Percentiles rank a stretch among this genome's conserved stretches.
Conservation (phyloP, 1,140 invertebrate species). For the Amyelois transitella region DNA sequence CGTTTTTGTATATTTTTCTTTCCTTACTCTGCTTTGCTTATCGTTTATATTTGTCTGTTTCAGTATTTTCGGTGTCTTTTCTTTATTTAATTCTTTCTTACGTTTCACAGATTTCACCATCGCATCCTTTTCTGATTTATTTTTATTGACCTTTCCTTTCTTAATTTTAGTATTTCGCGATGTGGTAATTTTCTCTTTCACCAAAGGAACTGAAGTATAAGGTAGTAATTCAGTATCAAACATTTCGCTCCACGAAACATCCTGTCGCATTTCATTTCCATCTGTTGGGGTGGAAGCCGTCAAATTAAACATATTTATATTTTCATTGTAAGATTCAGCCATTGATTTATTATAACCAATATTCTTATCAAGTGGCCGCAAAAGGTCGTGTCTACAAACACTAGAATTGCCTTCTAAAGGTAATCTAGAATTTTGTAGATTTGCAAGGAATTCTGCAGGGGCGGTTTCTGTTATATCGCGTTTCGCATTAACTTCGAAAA, state of each 20-base stretch:
- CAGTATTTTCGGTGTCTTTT: constrained; percentile 9
- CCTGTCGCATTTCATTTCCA: background rate
- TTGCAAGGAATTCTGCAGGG: background rate
- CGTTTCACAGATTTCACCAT: background rate
- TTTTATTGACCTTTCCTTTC: background rate
- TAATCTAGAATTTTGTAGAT: background rate
- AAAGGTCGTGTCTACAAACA: background rate
- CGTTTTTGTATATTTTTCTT: constrained; percentile 42
- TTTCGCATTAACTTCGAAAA: no score
- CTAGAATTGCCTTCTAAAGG: background rate
- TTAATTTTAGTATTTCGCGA: background rate
- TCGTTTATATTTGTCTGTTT: constrained; percentile 12
- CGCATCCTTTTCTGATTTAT: background rate
- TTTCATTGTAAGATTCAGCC: background rate
- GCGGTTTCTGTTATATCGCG: background rate
- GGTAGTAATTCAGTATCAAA: constrained; percentile 39
- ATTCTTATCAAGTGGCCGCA: background rate
- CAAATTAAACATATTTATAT: background rate
- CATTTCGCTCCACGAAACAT: constrained; percentile 40
- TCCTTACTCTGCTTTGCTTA: constrained; percentile 15
- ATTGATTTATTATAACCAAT: background rate
- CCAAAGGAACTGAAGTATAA: background rate
- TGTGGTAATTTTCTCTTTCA: constrained; percentile 7
- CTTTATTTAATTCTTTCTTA: background rate
- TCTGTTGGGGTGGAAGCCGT: background rate